phyloP scores from a whole-genome alignment of 2,888 invertebrate genomes.

The Cantharis nigra region DNA sequence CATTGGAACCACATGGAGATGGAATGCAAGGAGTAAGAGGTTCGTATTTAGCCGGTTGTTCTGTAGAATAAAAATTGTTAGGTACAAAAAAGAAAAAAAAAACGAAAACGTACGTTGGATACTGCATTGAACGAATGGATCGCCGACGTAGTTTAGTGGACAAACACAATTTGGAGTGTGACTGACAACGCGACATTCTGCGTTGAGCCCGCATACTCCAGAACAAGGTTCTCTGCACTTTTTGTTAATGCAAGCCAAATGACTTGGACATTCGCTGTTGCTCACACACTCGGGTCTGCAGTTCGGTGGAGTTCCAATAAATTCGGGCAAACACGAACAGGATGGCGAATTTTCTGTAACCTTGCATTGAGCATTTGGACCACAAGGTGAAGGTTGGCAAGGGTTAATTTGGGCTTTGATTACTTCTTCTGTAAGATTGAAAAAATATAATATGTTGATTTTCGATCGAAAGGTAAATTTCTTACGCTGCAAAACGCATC shows the following conservation, averaged over 20 bases:
- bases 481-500: constrained; percentile 62
- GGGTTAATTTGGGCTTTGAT: constrained; percentile 56
- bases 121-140: constrained; percentile 69
- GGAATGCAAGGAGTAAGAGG: constrained; percentile 51
- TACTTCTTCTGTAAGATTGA: constrained; percentile 36
- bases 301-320: constrained; percentile 68
- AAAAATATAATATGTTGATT: constrained; percentile 2
- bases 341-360: constrained; percentile 60
- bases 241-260: constrained; percentile 73
- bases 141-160: constrained; percentile 60
- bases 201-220: constrained; percentile 75
- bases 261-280: constrained; percentile 71
- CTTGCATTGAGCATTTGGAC: constrained; percentile 65
- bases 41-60: constrained; percentile 37
- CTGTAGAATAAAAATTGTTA: constrained; percentile 29
- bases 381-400: constrained; percentile 75
- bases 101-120: constrained; percentile 36
- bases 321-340: constrained; percentile 67
- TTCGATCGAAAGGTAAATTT: not conserved
- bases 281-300: constrained; percentile 76
- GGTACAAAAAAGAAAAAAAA: constrained; percentile 30
- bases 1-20: constrained; percentile 70
- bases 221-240: constrained; percentile 78
- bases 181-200: constrained; percentile 73
- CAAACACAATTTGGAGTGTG: constrained; percentile 74